A percentile compares a stretch with the other conserved stretches of the same genome.
phyloP scores from a whole-genome alignment of 2,888 invertebrate genomes.

The Heliconius ethilla region DNA sequence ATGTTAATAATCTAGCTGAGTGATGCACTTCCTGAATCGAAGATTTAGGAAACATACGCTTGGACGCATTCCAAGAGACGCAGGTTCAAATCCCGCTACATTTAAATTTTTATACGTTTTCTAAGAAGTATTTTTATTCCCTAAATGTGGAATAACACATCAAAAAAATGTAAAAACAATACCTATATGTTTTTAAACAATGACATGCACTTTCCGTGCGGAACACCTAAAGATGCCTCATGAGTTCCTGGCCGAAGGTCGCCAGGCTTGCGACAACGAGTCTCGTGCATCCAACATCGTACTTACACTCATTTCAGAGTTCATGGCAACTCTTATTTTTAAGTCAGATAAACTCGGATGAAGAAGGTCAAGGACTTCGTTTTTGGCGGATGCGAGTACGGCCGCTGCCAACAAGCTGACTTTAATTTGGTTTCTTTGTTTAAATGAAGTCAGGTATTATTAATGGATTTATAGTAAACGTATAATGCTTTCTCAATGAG shows the following conservation, averaged over 20 bases:
- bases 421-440: constrained; percentile 46
- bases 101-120: no score
- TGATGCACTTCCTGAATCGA: constrained; percentile 50
- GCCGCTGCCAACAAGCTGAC: constrained; percentile 68
- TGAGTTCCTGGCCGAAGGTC: constrained; percentile 68
- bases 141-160: no score
- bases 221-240: constrained; percentile 76
- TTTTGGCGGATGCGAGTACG: constrained; percentile 70
- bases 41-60: constrained; percentile 22
- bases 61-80: no score
- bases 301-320: constrained; percentile 66
- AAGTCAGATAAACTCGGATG: constrained; percentile 66
- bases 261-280: constrained; percentile 65
- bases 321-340: constrained; percentile 79
- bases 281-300: constrained; percentile 65
- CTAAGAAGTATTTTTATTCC: no score
- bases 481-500: constrained; percentile 43
- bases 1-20: constrained; percentile 1
- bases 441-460: constrained; percentile 51
- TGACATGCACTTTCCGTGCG: constrained; percentile 41
- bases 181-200: constrained; percentile 35
- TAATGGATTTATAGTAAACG: constrained; percentile 59
- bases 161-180: no score
- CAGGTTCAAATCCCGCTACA: no score
- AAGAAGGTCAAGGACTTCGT: constrained; percentile 78